A percentile compares a stretch with the other conserved stretches of the same genome.
phyloP scores from a whole-genome alignment of 1,140 invertebrate genomes.

The Cepaea nemoralis region DNA sequence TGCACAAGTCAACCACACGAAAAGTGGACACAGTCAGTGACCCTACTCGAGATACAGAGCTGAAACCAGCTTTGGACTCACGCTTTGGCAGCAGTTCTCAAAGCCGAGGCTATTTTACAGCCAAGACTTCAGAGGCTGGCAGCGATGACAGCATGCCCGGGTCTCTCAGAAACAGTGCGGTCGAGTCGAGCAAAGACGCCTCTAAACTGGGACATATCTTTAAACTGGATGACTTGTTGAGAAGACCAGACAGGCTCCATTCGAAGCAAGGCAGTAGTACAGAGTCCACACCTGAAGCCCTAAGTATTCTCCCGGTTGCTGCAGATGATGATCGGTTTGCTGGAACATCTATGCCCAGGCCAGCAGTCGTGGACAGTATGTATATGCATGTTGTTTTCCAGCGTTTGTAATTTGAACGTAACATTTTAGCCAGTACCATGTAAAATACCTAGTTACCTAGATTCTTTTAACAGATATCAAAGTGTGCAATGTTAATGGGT shows the following conservation, averaged over 20 bases:
- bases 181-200: not conserved
- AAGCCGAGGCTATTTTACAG: not conserved
- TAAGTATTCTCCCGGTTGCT: not conserved
- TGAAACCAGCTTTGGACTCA: not conserved
- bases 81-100: not conserved
- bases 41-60: not conserved
- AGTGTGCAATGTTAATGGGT: not conserved
- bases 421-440: too few species aligned
- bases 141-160: not conserved
- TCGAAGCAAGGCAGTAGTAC: not conserved
- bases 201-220: not conserved
- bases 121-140: not conserved
- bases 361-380: not conserved
- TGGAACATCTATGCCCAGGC: not conserved
- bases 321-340: not conserved
- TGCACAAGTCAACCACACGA: not conserved
- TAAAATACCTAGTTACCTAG: too few species aligned
- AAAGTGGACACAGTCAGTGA: not conserved
- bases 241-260: not conserved
- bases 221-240: not conserved
- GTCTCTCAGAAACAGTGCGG: not conserved
- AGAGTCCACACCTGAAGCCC: not conserved
- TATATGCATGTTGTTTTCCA: not conserved
- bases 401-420: too few species aligned
- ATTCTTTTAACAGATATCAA: not conserved